A percentile compares a stretch with the other conserved stretches of the same genome.
Conservation (phyloP, 2,797 vertebrate genomes). For the Siniperca undulata region DNA sequence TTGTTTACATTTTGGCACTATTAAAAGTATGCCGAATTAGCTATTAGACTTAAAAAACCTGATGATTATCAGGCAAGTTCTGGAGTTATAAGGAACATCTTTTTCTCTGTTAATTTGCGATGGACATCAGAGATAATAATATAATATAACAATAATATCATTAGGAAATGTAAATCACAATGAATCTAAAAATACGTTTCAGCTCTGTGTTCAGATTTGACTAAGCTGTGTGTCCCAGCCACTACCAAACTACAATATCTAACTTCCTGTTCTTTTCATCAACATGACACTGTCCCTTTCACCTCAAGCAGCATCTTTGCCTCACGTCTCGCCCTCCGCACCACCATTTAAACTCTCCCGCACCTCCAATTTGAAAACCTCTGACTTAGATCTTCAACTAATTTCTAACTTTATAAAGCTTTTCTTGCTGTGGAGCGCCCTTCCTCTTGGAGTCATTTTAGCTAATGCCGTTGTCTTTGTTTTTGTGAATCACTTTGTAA, state of each 20-base stretch:
- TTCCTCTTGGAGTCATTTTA: neutral
- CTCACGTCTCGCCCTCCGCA: neutral
- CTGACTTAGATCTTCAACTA: constrained; percentile 2
- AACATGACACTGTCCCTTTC: neutral
- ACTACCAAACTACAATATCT: neutral
- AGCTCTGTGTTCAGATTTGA: neutral
- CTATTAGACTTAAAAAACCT: neutral
- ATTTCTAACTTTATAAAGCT: neutral
- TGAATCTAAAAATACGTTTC: neutral
- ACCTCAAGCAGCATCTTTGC: neutral
- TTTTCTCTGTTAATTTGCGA: neutral
- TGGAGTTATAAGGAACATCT: neutral
- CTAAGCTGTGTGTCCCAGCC: neutral
- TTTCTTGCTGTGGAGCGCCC: neutral
- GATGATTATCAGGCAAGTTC: neutral
- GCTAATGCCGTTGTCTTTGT: constrained; percentile 9
- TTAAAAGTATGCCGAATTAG: neutral
- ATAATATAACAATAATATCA: too few relatives aligned
- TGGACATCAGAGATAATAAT: neutral
- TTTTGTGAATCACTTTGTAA: constrained; percentile 14
- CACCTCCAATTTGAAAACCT: neutral
- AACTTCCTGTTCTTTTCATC: neutral
- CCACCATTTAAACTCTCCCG: neutral
- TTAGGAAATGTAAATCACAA: neutral
- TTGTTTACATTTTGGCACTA: neutral